Base-by-base conservation (phyloP, 2,113 vertebrate species). In the Polyodon spathula region DNA sequence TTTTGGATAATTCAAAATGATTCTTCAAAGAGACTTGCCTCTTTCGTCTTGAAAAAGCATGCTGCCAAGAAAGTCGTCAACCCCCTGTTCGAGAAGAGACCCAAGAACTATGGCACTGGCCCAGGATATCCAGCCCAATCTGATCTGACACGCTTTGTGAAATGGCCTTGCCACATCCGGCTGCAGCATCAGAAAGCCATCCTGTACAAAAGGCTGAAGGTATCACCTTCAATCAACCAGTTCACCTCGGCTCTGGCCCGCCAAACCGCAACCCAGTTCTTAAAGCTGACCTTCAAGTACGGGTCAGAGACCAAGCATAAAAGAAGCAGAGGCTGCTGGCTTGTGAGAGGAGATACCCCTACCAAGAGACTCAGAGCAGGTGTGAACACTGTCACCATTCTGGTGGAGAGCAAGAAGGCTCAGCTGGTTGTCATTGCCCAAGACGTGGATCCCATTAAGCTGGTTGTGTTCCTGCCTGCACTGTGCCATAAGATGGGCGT, bases 91-190 rank as follows among this genome's bases (percentile, higher is more conserved):
- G n/a, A n/a, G n/a, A n/a, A n/a, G n/a, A n/a, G n/a, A n/a, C n/a
- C n/a, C n/a, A n/a, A n/a, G n/a, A n/a, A n/a, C n/a, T n/a, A n/a
- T n/a, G n/a, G n/a, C n/a, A n/a, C n/a, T n/a, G n/a, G n/a, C n/a
- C n/a, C 95, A 99, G 90, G 95, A 98, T 73, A 96, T 98, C 79
- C 96, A 99, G 81, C 96, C 96, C 0, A 99, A 97, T 70, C 84
- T 68, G 96, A 99, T 58, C 82, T 99, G 61, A 99, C 96, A 0
- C 89, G 94, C 6, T 99, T 99, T 60, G 93, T 97, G 68, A 98
- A 97, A 80, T 98, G 96, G 96, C 96, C 96, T 0, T 91, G 94
- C 8, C 97, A 97, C 54, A 86, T 99, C 56, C 79, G 96, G 4
- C 90, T 99, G 71, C 96, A 98, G 84, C 90, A 94, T 51, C 96